Conservation (phyloP, 2,888 invertebrate species). For the Cerceris ruficornis region DNA sequence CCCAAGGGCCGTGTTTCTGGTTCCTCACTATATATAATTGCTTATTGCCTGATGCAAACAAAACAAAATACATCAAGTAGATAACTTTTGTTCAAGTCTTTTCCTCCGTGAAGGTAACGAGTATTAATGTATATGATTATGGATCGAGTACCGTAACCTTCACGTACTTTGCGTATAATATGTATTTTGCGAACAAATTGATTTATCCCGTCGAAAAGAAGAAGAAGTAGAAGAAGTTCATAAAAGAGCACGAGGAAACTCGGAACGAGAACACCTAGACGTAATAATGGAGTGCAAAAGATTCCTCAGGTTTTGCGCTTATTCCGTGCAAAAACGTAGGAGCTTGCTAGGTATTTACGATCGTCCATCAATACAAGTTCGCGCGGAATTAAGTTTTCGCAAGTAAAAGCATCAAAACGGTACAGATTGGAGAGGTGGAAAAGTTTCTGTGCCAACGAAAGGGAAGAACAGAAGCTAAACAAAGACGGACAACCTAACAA, state of each 20-base stretch:
- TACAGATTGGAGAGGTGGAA: slow-evolving; percentile 13
- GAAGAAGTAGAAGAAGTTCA: neutral
- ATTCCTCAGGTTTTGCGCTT: slow-evolving; percentile 12
- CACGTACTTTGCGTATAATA: too few relatives aligned
- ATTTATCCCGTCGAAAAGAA: too few relatives aligned
- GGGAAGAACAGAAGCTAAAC: slow-evolving; percentile 14
- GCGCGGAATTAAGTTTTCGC: slow-evolving; percentile 45
- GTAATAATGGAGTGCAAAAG: neutral
- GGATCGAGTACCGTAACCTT: too few relatives aligned
- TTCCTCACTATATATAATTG: too few relatives aligned
- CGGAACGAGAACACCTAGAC: neutral
- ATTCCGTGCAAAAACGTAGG: slow-evolving; percentile 24
- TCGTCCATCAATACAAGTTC: slow-evolving; percentile 6
- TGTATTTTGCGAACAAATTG: too few relatives aligned
- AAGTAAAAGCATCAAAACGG: slow-evolving; percentile 40
- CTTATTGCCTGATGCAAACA: too few relatives aligned
- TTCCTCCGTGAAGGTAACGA: too few relatives aligned
- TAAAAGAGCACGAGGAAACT: neutral
- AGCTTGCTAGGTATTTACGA: slow-evolving; percentile 13
- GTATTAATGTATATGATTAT: too few relatives aligned
- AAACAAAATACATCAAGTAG: too few relatives aligned
- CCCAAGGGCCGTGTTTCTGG: too few relatives aligned
- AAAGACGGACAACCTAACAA: slow-evolving; percentile 13
- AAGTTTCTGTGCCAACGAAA: slow-evolving; percentile 14
- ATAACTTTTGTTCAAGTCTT: too few relatives aligned